Percentiles rank a stretch among this genome's conserved stretches.
Conservation (phyloP, 2,113 vertebrate genomes). For the Centrocercus urophasianus region DNA sequence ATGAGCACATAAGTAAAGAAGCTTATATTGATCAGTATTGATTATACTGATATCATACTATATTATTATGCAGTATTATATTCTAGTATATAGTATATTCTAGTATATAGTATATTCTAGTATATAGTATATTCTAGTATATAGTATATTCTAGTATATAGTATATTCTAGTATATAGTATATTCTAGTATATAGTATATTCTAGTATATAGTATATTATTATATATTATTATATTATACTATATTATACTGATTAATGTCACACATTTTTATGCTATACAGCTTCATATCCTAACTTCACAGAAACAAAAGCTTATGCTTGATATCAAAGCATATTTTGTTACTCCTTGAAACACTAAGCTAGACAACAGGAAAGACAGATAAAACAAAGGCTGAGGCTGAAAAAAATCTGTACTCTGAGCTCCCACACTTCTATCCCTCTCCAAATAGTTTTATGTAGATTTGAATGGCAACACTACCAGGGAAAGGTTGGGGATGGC, state of each 20-base stretch:
- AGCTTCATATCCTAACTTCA: background rate
- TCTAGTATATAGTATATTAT: no score
- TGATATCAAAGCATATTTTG: background rate
- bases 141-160: no score
- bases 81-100: no score
- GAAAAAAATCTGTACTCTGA: background rate
- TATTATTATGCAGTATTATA: no score
- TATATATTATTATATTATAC: no score
- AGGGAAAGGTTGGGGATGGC: background rate
- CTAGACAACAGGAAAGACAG: background rate
- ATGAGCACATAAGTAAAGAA: background rate
- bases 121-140: no score
- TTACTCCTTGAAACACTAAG: background rate
- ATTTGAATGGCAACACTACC: background rate
- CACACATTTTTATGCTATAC: background rate
- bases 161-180: no score
- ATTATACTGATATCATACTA: no score
- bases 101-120: no score
- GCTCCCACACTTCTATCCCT: background rate
- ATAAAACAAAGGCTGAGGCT: background rate
- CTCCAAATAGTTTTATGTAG: background rate
- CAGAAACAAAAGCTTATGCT: background rate
- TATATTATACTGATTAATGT: background rate
- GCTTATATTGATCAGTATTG: background rate
- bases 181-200: no score